Conservation (phyloP, 2,113 vertebrate genomes). For the Melanerpes aurifrons region DNA sequence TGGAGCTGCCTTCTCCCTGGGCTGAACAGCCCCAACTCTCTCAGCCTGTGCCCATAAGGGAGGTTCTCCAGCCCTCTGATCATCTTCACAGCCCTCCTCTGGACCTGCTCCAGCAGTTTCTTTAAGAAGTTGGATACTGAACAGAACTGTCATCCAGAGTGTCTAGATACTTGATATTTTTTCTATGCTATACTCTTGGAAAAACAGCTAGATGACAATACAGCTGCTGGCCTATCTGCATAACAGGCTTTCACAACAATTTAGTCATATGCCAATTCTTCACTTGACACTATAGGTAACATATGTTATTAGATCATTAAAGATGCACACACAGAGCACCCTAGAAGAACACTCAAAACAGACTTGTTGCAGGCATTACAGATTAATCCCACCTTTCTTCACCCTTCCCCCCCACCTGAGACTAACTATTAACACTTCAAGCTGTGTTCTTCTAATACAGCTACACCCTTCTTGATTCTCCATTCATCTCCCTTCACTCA, state of each 20-base stretch:
- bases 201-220: neutral
- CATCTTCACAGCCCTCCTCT: no score
- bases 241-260: neutral
- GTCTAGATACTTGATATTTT: neutral
- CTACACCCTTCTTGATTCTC: neutral
- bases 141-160: neutral
- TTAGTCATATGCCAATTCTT: neutral
- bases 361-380: neutral
- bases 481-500: neutral
- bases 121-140: neutral
- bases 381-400: neutral
- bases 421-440: neutral
- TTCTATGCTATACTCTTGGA: neutral
- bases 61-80: no score
- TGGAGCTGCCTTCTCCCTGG: no score
- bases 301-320: neutral
- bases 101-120: neutral
- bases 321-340: neutral
- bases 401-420: no score
- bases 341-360: neutral
- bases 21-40: no score
- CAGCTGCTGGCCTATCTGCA: neutral
- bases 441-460: neutral
- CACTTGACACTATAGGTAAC: neutral
- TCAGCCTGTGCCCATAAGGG: no score